Base-by-base conservation (phyloP, 2,888 invertebrate species). In the Hirtodrosophila histrioides region DNA sequence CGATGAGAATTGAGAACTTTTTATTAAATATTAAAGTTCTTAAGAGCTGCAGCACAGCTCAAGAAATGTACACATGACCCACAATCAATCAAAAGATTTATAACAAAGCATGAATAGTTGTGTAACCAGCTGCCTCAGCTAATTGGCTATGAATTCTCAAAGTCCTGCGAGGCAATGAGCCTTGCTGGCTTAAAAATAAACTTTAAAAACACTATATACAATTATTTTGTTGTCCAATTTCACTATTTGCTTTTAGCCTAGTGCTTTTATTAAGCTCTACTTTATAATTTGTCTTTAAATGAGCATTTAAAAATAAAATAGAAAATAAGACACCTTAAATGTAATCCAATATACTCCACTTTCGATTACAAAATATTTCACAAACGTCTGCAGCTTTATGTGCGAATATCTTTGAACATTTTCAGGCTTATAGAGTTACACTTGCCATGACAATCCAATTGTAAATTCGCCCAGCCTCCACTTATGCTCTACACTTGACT, bases 31-130 rank as follows among this genome's bases (percentile, higher is more conserved):
- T 79, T 79, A 69, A 82, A 80, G 81, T 69, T 69, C 29, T 41
- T 71, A 46, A 70, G 64, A 69, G 45, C 65, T 83, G 70, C 83
- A 78, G 48, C 49, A 51, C 17, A 48, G 33, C 54, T 43, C 23
- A 12, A 60, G 57, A 43, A 75, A 72, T 41, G 53, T 45, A 83
- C 61, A 81, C 83, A 76, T 81, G 86, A 81, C 81, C 86, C 62
- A 79, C 69, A 82, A 79, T 82, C 83, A 70, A 86, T 75, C 66
- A 63, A 66, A 56, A 53, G 10, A 11, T 37, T 41, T 40, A 43
- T 46, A 54, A 56, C 40, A 69, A 53, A 57, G n/a, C 35, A 33
- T 9, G 17, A 36, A 44, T 12, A 37, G 23, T 39, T 50, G 35
- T 3, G 1, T 31, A 27, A 36, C 24, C 40, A 44, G 37, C 57